Evolutionary conservation across 53 echinoderm and acorn worm species (phyloP).

Genomic region (Arbacia lixula): DNA sequence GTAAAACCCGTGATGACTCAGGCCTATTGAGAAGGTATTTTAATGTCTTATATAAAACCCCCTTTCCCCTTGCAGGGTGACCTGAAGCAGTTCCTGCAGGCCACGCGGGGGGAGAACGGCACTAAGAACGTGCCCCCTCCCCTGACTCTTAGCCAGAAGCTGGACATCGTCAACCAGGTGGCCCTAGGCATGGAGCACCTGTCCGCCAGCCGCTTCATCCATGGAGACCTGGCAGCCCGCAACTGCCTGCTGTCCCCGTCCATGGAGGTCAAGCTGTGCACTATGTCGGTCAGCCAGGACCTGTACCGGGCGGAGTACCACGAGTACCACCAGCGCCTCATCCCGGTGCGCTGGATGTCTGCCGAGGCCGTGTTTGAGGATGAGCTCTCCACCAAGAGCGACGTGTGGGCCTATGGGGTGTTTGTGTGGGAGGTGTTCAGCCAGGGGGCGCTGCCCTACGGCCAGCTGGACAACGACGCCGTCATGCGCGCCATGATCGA

Average conservation of each 20-base stretch:
- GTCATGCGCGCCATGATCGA: constrained; percentile 92
- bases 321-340: constrained; percentile 94
- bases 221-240: constrained; percentile 95
- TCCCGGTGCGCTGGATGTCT: constrained; percentile 99
- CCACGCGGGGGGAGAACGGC: constrained; percentile 93
- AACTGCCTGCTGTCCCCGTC: constrained; percentile 97
- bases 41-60: no score
- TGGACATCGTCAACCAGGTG: constrained; percentile 91
- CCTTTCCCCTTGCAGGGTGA: constrained; percentile 76
- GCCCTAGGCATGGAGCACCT: constrained; percentile 98
- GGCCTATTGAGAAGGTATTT: no score
- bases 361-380: constrained; percentile 96
- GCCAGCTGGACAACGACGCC: constrained; percentile 81
- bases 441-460: constrained; percentile 84
- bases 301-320: constrained; percentile 96
- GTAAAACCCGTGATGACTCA: no score
- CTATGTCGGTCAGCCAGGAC: constrained; percentile 91
- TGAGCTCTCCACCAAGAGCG: constrained; percentile 97
- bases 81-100: constrained; percentile 93
- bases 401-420: constrained; percentile 95
- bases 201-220: constrained; percentile 94
- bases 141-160: constrained; percentile 90
- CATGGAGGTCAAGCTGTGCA: constrained; percentile 97
- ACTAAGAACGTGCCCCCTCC: constrained; percentile 90
- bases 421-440: constrained; percentile 97